Conservation (phyloP, 2,797 vertebrate species). For the Vireo griseus region DNA sequence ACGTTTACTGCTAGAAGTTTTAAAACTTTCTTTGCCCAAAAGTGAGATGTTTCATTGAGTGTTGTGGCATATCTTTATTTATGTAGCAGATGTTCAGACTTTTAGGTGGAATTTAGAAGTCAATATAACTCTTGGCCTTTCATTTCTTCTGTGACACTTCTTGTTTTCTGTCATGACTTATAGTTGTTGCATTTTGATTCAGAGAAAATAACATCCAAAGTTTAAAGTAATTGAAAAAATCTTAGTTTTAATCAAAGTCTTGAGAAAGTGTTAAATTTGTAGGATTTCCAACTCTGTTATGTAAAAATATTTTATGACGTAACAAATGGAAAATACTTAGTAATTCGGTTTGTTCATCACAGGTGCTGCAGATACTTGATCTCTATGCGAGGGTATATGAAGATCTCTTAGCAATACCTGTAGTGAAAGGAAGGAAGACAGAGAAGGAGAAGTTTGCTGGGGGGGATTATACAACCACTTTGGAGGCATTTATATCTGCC, state of each 20-base stretch:
- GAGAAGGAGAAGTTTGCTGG: conserved; percentile 99
- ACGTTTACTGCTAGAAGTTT: background rate
- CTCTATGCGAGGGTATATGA: conserved; percentile 91
- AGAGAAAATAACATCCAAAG: background rate
- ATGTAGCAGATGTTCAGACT: background rate
- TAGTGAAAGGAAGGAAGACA: conserved; percentile 94
- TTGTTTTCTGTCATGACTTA: background rate
- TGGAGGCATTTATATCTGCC: conserved; percentile 96
- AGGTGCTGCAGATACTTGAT: conserved; percentile 96
- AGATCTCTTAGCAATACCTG: conserved; percentile 95
- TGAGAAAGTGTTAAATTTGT: background rate
- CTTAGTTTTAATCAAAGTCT: background rate
- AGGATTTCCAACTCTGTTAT: background rate
- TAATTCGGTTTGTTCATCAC: background rate
- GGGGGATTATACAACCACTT: conserved; percentile 94
- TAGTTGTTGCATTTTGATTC: background rate
- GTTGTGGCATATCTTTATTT: background rate
- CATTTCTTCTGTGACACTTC: background rate
- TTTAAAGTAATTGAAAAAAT: background rate
- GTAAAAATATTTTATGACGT: background rate
- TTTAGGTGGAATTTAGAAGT: background rate
- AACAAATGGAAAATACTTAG: background rate
- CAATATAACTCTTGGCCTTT: background rate
- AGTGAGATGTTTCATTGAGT: background rate
- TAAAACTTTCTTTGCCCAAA: background rate